phyloP scores from a whole-genome alignment of 2,888 invertebrate species.

The Graphium colonna region DNA sequence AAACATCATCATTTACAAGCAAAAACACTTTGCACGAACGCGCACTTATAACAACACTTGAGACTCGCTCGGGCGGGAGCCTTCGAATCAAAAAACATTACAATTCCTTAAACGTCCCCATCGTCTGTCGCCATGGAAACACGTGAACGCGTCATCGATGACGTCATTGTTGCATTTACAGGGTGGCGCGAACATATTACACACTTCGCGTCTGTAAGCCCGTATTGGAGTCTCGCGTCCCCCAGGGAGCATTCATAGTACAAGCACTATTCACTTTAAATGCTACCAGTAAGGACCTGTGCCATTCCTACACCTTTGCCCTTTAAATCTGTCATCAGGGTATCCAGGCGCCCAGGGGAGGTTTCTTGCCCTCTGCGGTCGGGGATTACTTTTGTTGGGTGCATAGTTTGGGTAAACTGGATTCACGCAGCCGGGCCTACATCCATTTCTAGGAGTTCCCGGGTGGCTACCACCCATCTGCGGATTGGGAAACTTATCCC shows the following conservation, averaged over 20 bases:
- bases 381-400: slow-evolving; percentile 46
- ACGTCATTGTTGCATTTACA: neutral
- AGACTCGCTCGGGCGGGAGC: neutral
- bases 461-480: slow-evolving; percentile 53
- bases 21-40: too few species aligned
- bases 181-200: neutral
- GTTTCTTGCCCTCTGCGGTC: slow-evolving; percentile 56
- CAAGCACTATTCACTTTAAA: neutral
- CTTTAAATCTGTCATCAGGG: slow-evolving; percentile 63
- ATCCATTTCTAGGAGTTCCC: slow-evolving; percentile 61
- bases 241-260: neutral
- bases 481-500: slow-evolving; percentile 56
- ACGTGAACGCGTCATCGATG: neutral
- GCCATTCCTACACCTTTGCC: slow-evolving; percentile 59
- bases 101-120: neutral
- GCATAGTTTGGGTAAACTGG: slow-evolving; percentile 47
- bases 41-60: neutral
- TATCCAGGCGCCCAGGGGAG: slow-evolving; percentile 63
- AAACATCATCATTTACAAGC: too few species aligned
- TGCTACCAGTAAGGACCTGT: slow-evolving; percentile 67
- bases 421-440: slow-evolving; percentile 59
- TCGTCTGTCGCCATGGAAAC: neutral
- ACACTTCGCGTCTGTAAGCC: neutral
- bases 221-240: neutral
- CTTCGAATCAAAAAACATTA: neutral